These are phyloP conservation scores for Conopomorpha cramerella DNA, from an alignment of 1,140 invertebrate species.

Conservation along the genomic window DNA sequence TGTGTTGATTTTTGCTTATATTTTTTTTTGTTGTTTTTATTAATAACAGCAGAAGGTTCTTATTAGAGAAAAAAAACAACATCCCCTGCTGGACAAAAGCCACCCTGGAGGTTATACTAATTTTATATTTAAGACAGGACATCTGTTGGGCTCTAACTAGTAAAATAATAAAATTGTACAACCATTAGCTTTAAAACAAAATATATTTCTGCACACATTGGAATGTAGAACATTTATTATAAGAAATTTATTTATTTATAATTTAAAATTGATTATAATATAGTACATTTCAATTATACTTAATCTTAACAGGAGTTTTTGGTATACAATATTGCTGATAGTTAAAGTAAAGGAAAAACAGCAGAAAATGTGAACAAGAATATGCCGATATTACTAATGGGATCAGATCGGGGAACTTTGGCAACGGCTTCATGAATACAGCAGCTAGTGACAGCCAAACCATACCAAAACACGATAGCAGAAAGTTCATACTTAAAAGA, in stretches of 20 bases:
- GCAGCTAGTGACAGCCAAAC: constrained; percentile 63
- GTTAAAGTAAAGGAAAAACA: constrained; percentile 85
- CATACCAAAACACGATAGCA: constrained; percentile 66
- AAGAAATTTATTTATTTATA: too few species aligned
- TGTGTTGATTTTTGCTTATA: too few species aligned
- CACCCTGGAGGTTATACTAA: too few species aligned
- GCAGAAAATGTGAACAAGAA: constrained; percentile 82
- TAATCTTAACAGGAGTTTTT: constrained; percentile 18
- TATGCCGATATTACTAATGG: constrained; percentile 81
- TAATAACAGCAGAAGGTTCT: too few species aligned
- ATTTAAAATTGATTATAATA: not conserved
- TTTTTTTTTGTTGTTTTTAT: too few species aligned
- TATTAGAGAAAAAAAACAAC: too few species aligned
- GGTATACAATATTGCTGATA: constrained; percentile 69
- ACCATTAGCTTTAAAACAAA: too few species aligned
- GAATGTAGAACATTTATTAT: constrained; percentile 12
- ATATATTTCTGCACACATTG: too few species aligned
- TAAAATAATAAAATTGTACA: too few species aligned
- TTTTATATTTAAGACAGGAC: too few species aligned
- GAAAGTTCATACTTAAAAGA: constrained; percentile 41
- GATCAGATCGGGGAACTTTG: constrained; percentile 82
- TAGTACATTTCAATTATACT: constrained; percentile 22
- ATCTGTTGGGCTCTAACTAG: too few species aligned
- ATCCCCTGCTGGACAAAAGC: too few species aligned
- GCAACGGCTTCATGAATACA: constrained; percentile 69